These are phyloP conservation scores for Coregonus ussuriensis DNA, from an alignment of 2,797 vertebrate species.

Conservation along the genomic window DNA sequence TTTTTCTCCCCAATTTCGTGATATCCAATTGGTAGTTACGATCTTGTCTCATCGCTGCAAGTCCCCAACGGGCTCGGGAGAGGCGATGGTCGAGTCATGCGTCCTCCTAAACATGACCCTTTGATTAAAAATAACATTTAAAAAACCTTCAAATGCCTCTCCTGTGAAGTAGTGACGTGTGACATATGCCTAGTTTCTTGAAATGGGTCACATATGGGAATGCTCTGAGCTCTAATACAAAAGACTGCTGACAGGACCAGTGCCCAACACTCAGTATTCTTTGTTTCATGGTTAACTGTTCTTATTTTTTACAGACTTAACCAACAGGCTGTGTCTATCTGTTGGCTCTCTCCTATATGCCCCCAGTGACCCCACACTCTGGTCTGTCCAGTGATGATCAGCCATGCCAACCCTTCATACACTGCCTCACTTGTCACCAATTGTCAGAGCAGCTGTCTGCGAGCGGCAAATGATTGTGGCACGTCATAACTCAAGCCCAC, in stretches of 20 bases:
- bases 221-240: slow-evolving; percentile 34
- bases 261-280: slow-evolving; percentile 30
- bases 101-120: too few species aligned
- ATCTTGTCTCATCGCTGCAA: too few species aligned
- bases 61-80: too few species aligned
- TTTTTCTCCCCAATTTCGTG: too few species aligned
- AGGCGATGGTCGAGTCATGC: too few species aligned
- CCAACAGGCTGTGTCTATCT: slow-evolving; percentile 24
- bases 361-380: neutral
- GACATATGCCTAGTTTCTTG: too few species aligned
- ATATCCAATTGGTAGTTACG: too few species aligned
- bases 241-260: slow-evolving; percentile 29
- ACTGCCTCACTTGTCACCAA: slow-evolving; percentile 49
- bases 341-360: neutral
- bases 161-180: too few species aligned
- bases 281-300: too few species aligned
- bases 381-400: slow-evolving; percentile 19
- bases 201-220: slow-evolving; percentile 31
- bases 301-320: slow-evolving; percentile 1
- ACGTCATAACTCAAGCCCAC: slow-evolving; percentile 55
- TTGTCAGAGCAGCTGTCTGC: slow-evolving; percentile 66
- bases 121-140: too few species aligned
- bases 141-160: too few species aligned
- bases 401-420: slow-evolving; percentile 27
- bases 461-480: slow-evolving; percentile 56